Evolutionary conservation across 2,888 invertebrate species (phyloP).

Genomic region (Thysanoteuthis rhombus): DNA sequence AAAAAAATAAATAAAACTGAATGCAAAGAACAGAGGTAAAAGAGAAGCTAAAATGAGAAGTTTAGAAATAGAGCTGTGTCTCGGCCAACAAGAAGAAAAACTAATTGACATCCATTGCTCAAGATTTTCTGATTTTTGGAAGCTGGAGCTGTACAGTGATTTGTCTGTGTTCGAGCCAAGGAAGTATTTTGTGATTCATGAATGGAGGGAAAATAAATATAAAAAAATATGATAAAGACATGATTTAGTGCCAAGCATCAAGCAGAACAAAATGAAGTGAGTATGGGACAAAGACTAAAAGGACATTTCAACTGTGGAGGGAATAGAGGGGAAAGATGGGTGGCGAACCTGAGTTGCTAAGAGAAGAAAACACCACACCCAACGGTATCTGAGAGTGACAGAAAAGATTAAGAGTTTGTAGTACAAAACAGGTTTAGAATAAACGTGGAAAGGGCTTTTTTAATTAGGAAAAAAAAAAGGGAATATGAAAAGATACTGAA

Average conservation of each 20-base stretch:
- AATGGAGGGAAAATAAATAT: not conserved
- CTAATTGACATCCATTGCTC: not conserved
- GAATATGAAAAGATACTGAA: too few relatives aligned
- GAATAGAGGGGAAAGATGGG: not conserved
- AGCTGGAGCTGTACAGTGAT: not conserved
- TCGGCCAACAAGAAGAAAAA: not conserved
- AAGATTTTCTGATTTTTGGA: not conserved
- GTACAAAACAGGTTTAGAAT: too few relatives aligned
- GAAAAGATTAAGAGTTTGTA: too few relatives aligned
- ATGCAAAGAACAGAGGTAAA: too few relatives aligned
- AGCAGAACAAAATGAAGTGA: not conserved
- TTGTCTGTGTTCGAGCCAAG: not conserved
- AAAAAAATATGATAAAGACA: too few relatives aligned
- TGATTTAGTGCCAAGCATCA: not conserved
- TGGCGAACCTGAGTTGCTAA: not conserved
- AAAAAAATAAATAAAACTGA: not conserved
- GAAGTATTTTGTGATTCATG: not conserved
- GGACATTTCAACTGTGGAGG: not conserved
- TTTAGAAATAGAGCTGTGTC: not conserved
- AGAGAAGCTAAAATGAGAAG: too few relatives aligned
- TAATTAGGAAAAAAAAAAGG: too few relatives aligned
- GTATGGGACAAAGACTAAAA: not conserved
- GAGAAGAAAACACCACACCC: too few relatives aligned
- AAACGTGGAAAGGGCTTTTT: too few relatives aligned
- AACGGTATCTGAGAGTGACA: too few relatives aligned